Base-by-base conservation (phyloP, 2,113 vertebrate species). In the Smithornis capensis region DNA sequence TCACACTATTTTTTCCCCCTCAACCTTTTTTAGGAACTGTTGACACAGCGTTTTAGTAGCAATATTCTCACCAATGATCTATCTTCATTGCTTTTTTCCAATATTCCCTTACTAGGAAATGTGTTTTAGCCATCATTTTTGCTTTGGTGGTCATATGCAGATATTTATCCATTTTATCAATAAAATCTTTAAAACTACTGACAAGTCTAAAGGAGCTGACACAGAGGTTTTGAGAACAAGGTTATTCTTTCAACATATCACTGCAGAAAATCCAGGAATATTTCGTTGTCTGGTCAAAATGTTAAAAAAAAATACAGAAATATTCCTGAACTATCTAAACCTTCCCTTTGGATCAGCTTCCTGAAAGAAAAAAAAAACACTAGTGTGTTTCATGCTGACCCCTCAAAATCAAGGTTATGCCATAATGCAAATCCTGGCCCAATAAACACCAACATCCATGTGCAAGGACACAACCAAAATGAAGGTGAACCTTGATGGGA, bases 191-290 rank as follows among this genome's bases (percentile, higher is more conserved):
- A 38, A 29, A 94, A 50, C 62, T 84, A 80, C 55, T 44, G 56
- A 92, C 75, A 88, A 90, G 64, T 7, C 56, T 64, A 57, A 86
- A 89, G 75, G 40, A 94, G 87, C 88, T 70, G 92, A 97, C 80
- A 70, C 52, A 89, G 79, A 44, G 19, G 50, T 88, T 94, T 84
- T 87, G 68, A 87, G 83, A 75, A 84, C 29, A 49, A 92, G 73
- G 69, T 84, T 94, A 56, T 81, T 78, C 91, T 95, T 82, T 68
- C 74, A 73, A 82, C 49, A 27, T 24, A 59, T 33, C 38, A 12
- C 53, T 64, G 52, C 77, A 74, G 37, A 80, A 86, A 91, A 85
- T 14, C 28, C 50, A 55, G 52, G 40, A 87, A 38, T 24, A 38
- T 19, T 31, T 44, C 35, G 40, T 10, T 81, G 73, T 27, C 55